phyloP scores from a whole-genome alignment of 1,140 invertebrate genomes.

The Macrobrachium nipponense region DNA sequence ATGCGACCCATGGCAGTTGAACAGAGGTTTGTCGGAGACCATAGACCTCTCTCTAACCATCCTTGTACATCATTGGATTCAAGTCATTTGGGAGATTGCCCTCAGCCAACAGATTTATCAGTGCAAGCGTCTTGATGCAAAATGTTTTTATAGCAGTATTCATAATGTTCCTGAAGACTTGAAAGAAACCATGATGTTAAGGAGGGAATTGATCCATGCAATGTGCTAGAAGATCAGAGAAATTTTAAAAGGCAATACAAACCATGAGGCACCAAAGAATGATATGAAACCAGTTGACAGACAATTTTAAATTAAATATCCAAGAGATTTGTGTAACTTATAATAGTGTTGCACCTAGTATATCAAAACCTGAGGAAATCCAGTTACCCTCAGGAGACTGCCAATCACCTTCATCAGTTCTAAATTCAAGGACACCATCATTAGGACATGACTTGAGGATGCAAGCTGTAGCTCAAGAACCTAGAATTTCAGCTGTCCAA shows the following conservation, averaged over 20 bases:
- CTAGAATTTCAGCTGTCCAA: no score
- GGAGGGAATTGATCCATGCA: neutral
- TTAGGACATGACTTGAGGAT: neutral
- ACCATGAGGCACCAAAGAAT: neutral
- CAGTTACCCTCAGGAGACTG: conserved; percentile 39
- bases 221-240: neutral
- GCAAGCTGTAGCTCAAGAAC: conserved; percentile 13
- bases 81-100: conserved; percentile 41
- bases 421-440: conserved; percentile 8
- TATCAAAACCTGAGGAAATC: conserved; percentile 25
- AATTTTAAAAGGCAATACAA: neutral
- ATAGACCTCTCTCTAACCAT: conserved; percentile 16
- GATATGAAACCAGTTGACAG: conserved; percentile 5
- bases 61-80: conserved; percentile 30
- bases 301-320: conserved; percentile 33
- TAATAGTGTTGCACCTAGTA: neutral
- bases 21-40: conserved; percentile 39
- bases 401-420: conserved; percentile 22
- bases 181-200: neutral
- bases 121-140: conserved; percentile 40
- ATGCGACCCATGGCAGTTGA: conserved; percentile 30
- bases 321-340: conserved; percentile 25
- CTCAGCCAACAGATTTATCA: conserved; percentile 49
- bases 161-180: conserved; percentile 32
- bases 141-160: conserved; percentile 25